Evolutionary conservation across 1,140 invertebrate species (phyloP).

Genomic region (Sarcophaga bullata): DNA sequence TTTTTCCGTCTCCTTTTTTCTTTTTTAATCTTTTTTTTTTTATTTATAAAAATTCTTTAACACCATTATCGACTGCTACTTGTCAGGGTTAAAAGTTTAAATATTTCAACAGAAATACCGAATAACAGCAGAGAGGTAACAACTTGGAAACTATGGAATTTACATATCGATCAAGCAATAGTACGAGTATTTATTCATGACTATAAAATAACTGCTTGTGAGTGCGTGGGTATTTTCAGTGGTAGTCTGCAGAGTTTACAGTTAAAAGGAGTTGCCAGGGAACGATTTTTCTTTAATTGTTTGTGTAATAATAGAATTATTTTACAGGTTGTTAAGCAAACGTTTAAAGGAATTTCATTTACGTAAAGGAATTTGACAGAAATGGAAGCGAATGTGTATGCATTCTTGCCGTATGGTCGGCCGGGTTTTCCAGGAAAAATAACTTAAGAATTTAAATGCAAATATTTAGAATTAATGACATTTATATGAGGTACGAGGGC

Average conservation of each 20-base stretch:
- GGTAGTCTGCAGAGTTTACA: neutral
- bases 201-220: neutral
- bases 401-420: neutral
- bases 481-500: too few relatives aligned
- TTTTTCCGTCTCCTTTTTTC: neutral
- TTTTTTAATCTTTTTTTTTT: too few relatives aligned
- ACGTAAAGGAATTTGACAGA: neutral
- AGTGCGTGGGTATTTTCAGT: neutral
- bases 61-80: too few relatives aligned
- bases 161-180: conserved; percentile 43
- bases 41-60: too few relatives aligned
- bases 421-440: too few relatives aligned
- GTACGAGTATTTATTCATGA: neutral
- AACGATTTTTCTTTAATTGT: neutral
- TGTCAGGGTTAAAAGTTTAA: neutral
- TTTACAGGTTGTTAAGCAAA: too few relatives aligned
- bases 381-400: neutral
- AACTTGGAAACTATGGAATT: conserved; percentile 3
- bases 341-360: conserved; percentile 9
- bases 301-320: too few relatives aligned
- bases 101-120: neutral
- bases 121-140: neutral
- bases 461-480: too few relatives aligned
- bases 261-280: neutral
- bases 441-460: too few relatives aligned